Evolutionary conservation across 2,888 invertebrate genomes (phyloP).

Genomic region (Nipponacmea schrenckii): DNA sequence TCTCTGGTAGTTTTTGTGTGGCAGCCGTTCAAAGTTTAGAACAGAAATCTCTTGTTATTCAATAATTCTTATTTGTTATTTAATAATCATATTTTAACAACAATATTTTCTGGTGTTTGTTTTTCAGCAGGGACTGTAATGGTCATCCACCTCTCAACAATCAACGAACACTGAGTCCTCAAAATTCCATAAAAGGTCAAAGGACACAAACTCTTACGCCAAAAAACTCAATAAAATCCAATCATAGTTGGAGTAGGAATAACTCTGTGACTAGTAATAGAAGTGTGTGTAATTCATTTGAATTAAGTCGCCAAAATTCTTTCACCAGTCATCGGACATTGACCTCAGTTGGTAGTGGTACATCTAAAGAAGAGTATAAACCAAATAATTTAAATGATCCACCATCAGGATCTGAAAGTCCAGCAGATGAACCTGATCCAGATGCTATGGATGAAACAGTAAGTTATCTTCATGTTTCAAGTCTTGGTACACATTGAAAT

Average conservation of each 20-base stretch:
- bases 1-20: no score
- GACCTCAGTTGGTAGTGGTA: slow-evolving; percentile 58
- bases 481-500: neutral
- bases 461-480: slow-evolving; percentile 28
- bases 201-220: slow-evolving; percentile 47
- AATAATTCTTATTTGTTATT: no score
- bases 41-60: no score
- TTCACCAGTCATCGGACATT: slow-evolving; percentile 61
- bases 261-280: slow-evolving; percentile 63
- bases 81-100: no score
- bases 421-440: slow-evolving; percentile 54
- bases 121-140: slow-evolving; percentile 74
- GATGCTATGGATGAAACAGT: slow-evolving; percentile 64
- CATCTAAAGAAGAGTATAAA: slow-evolving; percentile 61
- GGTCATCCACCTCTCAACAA: slow-evolving; percentile 67
- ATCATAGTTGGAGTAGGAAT: slow-evolving; percentile 56
- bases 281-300: slow-evolving; percentile 55
- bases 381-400: slow-evolving; percentile 55
- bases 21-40: no score
- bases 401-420: slow-evolving; percentile 35
- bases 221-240: slow-evolving; percentile 56
- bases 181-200: slow-evolving; percentile 76
- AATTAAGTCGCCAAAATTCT: slow-evolving; percentile 64
- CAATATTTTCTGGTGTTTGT: neutral
- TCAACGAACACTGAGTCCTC: slow-evolving; percentile 74